Evolutionary conservation across 92 coral and sea anemone species (phyloP).

Genomic region (Parazoanthus swiftii): DNA sequence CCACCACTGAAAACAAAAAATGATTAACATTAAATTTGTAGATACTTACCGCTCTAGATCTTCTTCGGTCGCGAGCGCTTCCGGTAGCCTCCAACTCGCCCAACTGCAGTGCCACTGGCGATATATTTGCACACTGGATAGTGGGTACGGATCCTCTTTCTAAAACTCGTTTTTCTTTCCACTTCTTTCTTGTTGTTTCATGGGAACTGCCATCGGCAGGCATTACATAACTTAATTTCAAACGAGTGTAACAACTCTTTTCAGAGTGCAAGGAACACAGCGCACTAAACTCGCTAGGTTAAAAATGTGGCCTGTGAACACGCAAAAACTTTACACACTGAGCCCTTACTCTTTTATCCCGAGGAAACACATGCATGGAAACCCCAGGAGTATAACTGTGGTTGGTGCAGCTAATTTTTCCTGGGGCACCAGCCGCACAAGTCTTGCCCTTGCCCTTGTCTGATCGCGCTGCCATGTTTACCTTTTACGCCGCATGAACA

Average conservation of each 20-base stretch:
- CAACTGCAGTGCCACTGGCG: constrained; percentile 46
- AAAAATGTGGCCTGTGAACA: constrained; percentile 49
- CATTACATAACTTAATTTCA: constrained; percentile 33
- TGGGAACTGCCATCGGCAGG: not conserved
- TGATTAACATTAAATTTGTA: not conserved
- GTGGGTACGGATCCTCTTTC: constrained; percentile 45
- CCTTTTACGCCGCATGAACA: no score
- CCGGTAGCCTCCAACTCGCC: not conserved
- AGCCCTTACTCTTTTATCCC: constrained; percentile 37
- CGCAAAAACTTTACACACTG: constrained; percentile 48
- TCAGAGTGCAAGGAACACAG: constrained; percentile 43
- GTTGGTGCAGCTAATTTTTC: constrained; percentile 26
- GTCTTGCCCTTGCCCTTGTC: constrained; percentile 25
- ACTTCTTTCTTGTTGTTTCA: not conserved
- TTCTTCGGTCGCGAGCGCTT: constrained; percentile 45
- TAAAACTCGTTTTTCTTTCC: constrained; percentile 42
- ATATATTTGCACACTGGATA: constrained; percentile 45
- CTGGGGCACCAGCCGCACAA: constrained; percentile 44
- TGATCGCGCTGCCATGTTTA: constrained; percentile 30
- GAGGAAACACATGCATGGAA: constrained; percentile 38
- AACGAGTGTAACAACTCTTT: constrained; percentile 37
- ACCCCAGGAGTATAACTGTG: constrained; percentile 29
- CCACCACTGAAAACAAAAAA: not conserved
- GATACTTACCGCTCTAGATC: constrained; percentile 47
- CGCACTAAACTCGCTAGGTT: constrained; percentile 23